Evolutionary conservation across 2,113 vertebrate genomes (phyloP).

Genomic region (Apodemus speciosus): DNA sequence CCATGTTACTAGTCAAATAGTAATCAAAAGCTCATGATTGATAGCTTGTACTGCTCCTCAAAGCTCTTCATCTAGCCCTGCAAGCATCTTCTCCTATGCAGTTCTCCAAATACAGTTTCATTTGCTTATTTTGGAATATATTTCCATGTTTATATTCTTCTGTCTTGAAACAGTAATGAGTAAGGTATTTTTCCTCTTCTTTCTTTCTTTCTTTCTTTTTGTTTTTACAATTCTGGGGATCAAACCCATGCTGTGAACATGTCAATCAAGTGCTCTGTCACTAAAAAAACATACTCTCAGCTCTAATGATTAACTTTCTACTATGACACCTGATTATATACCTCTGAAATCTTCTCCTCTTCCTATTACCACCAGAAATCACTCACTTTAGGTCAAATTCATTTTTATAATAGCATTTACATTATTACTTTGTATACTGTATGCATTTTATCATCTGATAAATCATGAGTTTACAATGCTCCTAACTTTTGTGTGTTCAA

Average conservation of each 20-base stretch:
- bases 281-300: not conserved
- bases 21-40: not conserved
- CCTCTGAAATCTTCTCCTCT: slow-evolving; percentile 23
- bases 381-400: not conserved
- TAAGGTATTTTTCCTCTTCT: not conserved
- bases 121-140: slow-evolving; percentile 41
- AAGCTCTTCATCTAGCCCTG: not conserved
- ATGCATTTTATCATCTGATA: slow-evolving; percentile 12
- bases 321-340: slow-evolving; percentile 13
- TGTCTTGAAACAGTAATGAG: not conserved
- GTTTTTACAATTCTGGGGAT: not conserved
- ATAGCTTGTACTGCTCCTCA: not conserved
- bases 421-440: not conserved
- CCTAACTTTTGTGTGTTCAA: not conserved
- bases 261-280: no score
- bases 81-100: not conserved
- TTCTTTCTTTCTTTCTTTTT: not conserved
- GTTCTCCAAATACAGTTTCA: not conserved
- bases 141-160: not conserved
- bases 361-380: slow-evolving; percentile 9
- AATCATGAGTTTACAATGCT: not conserved
- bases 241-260: not conserved
- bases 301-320: slow-evolving; percentile 4
- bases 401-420: not conserved
- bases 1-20: slow-evolving; percentile 28